phyloP scores from a whole-genome alignment of 2,797 vertebrate species.

The Anguilla marmorata region DNA sequence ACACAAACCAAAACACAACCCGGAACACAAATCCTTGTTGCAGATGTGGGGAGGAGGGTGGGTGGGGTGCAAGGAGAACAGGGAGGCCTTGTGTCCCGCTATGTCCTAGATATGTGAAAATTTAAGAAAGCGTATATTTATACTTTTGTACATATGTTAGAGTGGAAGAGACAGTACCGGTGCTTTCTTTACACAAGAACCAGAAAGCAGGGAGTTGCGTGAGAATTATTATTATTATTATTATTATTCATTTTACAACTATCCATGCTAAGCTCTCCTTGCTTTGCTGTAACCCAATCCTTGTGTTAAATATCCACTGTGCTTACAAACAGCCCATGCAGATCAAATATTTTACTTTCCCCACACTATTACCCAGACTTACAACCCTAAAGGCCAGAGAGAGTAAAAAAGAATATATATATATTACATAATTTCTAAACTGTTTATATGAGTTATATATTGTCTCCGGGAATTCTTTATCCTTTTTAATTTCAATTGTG shows the following conservation, averaged over 20 bases:
- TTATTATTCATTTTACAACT: slow-evolving; percentile 34
- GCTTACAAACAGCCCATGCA: not conserved
- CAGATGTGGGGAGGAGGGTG: slow-evolving; percentile 39
- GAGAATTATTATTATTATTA: not conserved
- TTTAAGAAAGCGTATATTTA: slow-evolving; percentile 68
- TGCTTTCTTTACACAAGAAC: slow-evolving; percentile 64
- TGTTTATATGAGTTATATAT: slow-evolving; percentile 26
- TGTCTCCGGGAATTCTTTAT: not conserved
- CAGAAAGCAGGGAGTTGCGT: slow-evolving; percentile 53
- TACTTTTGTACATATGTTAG: slow-evolving; percentile 69
- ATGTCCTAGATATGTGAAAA: slow-evolving; percentile 31
- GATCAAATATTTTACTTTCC: not conserved
- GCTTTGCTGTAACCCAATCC: slow-evolving; percentile 41
- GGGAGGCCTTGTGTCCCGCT: slow-evolving; percentile 37
- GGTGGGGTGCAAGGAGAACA: slow-evolving; percentile 36
- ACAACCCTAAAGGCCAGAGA: not conserved
- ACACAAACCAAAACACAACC: not conserved
- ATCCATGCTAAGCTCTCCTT: slow-evolving; percentile 49
- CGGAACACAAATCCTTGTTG: not conserved
- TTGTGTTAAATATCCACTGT: not conserved
- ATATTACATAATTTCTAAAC: slow-evolving; percentile 26
- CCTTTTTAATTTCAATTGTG: slow-evolving; percentile 10
- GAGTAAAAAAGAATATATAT: slow-evolving; percentile 2
- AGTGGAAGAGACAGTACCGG: slow-evolving; percentile 72
- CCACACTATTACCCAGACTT: not conserved